Conservation (phyloP, 1,140 invertebrate species). For the Lasaia peninsularis region DNA sequence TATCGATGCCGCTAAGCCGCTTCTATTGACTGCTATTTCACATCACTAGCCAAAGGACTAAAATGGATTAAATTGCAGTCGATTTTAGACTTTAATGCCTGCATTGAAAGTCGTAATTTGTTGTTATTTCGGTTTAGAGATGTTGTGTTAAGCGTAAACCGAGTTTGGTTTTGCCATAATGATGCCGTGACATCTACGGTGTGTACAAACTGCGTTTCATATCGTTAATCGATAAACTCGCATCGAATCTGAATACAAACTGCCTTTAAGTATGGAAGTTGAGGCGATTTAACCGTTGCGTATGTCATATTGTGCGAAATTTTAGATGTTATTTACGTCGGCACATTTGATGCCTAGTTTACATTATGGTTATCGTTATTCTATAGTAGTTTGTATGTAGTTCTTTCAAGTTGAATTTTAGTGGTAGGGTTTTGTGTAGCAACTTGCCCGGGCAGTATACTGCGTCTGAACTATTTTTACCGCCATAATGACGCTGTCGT, state of each 20-base stretch:
- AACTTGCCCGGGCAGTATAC: too few species aligned
- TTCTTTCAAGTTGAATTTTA: too few species aligned
- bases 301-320: constrained; percentile 29
- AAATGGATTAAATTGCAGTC: constrained; percentile 19
- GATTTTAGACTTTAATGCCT: constrained; percentile 23
- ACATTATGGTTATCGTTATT: neutral
- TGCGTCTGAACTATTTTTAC: too few species aligned
- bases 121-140: constrained; percentile 15
- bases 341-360: neutral
- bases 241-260: constrained; percentile 55
- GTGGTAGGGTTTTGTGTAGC: too few species aligned
- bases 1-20: constrained; percentile 68
- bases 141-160: constrained; percentile 39
- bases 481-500: too few species aligned
- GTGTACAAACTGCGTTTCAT: constrained; percentile 59
- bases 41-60: constrained; percentile 45
- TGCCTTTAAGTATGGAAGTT: constrained; percentile 43
- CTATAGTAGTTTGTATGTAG: neutral
- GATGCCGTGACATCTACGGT: constrained; percentile 54
- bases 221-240: constrained; percentile 60
- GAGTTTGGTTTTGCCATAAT: constrained; percentile 61
- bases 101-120: constrained; percentile 24
- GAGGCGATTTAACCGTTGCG: constrained; percentile 30
- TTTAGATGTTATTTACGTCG: constrained; percentile 23
- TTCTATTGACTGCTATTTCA: constrained; percentile 57